These are phyloP conservation scores for Coelopa frigida DNA, from an alignment of 1,140 invertebrate genomes.

Conservation along the genomic window DNA sequence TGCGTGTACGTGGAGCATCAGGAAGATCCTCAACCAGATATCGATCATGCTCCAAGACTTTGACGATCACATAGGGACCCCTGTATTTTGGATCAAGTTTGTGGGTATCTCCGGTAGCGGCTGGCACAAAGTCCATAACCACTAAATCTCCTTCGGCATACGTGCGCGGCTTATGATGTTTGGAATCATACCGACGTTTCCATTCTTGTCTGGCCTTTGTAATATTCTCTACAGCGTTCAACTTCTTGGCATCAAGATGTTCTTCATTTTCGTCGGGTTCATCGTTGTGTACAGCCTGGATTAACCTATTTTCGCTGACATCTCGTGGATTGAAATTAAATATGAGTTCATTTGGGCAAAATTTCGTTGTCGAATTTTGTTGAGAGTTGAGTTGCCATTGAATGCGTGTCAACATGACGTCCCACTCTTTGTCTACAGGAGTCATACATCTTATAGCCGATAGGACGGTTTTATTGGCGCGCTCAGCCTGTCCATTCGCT, in stretches of 20 bases:
- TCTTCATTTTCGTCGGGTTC: neutral
- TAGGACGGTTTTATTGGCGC: constrained; percentile 17
- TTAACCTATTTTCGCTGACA: neutral
- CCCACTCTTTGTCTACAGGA: constrained; percentile 4
- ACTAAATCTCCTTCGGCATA: constrained; percentile 5
- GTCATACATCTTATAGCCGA: neutral
- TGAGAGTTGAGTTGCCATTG: constrained; percentile 11
- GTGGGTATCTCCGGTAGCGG: neutral
- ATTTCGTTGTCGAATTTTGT: neutral
- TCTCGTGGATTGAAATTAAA: constrained; percentile 2
- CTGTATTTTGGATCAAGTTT: constrained; percentile 8
- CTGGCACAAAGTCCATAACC: constrained; percentile 1
- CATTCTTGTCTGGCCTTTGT: constrained; percentile 2
- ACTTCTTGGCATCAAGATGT: neutral
- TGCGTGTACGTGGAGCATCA: constrained; percentile 5
- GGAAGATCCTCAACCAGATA: constrained; percentile 19
- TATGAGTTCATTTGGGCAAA: constrained; percentile 5
- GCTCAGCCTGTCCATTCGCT: constrained; percentile 23
- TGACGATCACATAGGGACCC: constrained; percentile 7
- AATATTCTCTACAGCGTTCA: neutral
- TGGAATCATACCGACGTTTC: neutral
- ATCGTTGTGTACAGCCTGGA: neutral
- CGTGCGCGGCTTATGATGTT: neutral
- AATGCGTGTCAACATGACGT: neutral
- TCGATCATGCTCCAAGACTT: constrained; percentile 13